Evolutionary conservation across 2,113 vertebrate genomes (phyloP).

Genomic region (Gracilinanus agilis): DNA sequence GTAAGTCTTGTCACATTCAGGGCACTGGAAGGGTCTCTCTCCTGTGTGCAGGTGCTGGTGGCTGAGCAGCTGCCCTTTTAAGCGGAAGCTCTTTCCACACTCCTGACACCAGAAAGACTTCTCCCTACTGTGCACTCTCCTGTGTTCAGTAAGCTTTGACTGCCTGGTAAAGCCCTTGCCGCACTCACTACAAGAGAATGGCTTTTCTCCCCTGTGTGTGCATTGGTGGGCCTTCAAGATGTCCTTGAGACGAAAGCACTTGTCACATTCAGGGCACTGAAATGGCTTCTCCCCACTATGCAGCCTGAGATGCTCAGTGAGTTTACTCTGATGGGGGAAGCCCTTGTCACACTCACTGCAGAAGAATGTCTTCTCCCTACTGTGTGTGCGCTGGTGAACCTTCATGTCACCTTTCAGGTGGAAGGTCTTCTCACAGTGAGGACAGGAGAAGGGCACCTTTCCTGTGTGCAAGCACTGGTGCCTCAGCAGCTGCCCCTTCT

Average conservation of each 20-base stretch:
- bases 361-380: constrained; percentile 36
- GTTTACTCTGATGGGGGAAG: constrained; percentile 78
- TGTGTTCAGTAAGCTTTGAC: constrained; percentile 87
- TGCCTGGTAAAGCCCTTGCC: constrained; percentile 88
- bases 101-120: constrained; percentile 70
- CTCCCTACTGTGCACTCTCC: constrained; percentile 84
- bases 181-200: constrained; percentile 86
- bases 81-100: constrained; percentile 77
- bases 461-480: constrained; percentile 52
- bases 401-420: neutral
- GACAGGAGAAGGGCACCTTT: constrained; percentile 24
- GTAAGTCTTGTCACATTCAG: no score
- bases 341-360: constrained; percentile 77
- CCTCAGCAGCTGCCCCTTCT: constrained; percentile 52
- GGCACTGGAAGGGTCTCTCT: constrained; percentile 80
- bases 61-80: constrained; percentile 78
- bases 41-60: constrained; percentile 78
- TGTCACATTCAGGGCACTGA: no score
- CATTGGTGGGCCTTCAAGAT: constrained; percentile 83
- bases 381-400: neutral
- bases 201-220: constrained; percentile 82
- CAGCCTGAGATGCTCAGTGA: constrained; percentile 77
- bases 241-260: constrained; percentile 85
- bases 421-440: constrained; percentile 13
- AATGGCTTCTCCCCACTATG: constrained; percentile 81